Percentiles rank a stretch among this genome's conserved stretches.
Conservation (phyloP, 2,888 invertebrate genomes). For the Tridacna crocea region DNA sequence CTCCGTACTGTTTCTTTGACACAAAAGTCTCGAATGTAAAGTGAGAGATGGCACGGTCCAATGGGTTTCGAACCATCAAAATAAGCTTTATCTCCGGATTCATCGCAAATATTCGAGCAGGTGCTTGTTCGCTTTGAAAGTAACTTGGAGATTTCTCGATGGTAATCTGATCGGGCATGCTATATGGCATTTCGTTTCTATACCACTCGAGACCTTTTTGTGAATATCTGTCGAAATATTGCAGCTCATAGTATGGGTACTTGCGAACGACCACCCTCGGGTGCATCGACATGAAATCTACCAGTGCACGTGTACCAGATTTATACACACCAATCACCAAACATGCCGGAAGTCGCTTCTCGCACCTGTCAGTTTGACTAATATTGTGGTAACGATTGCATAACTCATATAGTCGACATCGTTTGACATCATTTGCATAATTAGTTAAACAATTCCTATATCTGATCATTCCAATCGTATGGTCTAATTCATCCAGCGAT, state of each 20-base stretch:
- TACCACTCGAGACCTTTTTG: conserved; percentile 97
- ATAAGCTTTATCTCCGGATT: conserved; percentile 94
- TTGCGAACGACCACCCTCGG: conserved; percentile 94
- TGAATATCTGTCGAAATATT: conserved; percentile 97
- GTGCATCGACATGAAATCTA: conserved; percentile 83
- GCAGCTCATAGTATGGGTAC: conserved; percentile 90
- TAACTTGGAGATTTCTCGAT: conserved; percentile 99
- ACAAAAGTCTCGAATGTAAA: conserved; percentile 88
- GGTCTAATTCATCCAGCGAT: background rate
- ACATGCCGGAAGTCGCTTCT: conserved; percentile 79
- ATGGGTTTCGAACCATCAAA: conserved; percentile 97
- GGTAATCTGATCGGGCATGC: conserved; percentile 94
- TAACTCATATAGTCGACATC: background rate
- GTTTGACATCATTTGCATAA: conserved; percentile 2
- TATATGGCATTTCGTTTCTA: conserved; percentile 91
- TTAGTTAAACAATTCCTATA: conserved; percentile 12
- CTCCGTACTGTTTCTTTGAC: conserved; percentile 60
- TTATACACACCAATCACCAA: conserved; percentile 84
- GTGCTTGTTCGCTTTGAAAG: conserved; percentile 96
- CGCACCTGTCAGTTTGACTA: conserved; percentile 1
- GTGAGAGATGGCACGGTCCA: conserved; percentile 97
- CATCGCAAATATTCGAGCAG: conserved; percentile 96
- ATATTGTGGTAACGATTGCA: conserved; percentile 11
- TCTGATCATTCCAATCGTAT: conserved; percentile 5
- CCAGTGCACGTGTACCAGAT: conserved; percentile 84